Conservation (phyloP, 2,888 invertebrate species). For the Apotomis capreana region DNA sequence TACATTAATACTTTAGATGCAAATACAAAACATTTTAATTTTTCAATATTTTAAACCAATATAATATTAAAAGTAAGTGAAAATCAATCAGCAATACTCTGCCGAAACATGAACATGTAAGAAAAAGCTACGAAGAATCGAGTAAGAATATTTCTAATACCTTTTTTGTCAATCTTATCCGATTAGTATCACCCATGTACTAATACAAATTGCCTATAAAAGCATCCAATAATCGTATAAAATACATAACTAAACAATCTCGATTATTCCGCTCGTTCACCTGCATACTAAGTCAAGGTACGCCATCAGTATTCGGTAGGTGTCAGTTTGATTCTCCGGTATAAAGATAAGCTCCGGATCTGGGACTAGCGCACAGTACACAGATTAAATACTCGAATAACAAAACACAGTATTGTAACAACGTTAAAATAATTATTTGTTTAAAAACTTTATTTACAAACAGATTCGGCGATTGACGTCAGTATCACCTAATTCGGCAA, state of each 20-base stretch:
- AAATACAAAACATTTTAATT: too few relatives aligned
- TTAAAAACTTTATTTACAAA: too few relatives aligned
- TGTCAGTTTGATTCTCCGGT: slow-evolving; percentile 62
- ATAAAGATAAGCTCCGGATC: slow-evolving; percentile 66
- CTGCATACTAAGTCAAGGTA: slow-evolving; percentile 74
- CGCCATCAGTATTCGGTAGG: slow-evolving; percentile 76
- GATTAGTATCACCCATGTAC: not conserved
- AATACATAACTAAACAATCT: slow-evolving; percentile 63
- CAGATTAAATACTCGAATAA: not conserved
- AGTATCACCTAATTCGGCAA: too few relatives aligned
- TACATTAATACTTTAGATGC: too few relatives aligned
- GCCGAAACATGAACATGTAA: too few relatives aligned
- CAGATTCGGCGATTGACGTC: too few relatives aligned
- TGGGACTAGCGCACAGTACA: slow-evolving; percentile 44
- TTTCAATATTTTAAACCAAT: too few relatives aligned
- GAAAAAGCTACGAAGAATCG: too few relatives aligned
- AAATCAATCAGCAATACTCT: too few relatives aligned
- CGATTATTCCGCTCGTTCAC: slow-evolving; percentile 73
- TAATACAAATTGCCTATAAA: not conserved
- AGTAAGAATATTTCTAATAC: too few relatives aligned
- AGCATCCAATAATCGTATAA: slow-evolving; percentile 3
- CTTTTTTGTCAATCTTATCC: not conserved
- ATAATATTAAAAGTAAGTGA: too few relatives aligned
- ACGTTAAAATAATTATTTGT: too few relatives aligned
- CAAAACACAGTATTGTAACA: not conserved